phyloP scores from a whole-genome alignment of 30 jellyfish, hydroid and myxozoan genomes.

The Aurelia aurita complex sp. Pacific region DNA sequence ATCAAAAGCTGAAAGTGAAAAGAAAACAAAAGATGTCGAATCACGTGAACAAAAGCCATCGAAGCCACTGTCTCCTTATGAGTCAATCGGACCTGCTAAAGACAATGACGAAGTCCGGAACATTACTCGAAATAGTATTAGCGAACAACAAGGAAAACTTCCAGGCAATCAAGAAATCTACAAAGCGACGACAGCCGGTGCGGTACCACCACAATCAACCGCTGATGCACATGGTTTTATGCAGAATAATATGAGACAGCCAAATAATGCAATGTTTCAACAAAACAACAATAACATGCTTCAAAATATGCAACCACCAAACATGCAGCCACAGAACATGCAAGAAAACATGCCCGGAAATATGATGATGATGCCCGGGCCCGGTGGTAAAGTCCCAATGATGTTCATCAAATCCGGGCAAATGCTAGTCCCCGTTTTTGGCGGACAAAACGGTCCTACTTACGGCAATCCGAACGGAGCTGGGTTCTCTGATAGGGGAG shows the following conservation, averaged over 20 bases:
- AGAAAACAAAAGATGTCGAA: neutral
- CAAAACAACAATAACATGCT: conserved; percentile 11
- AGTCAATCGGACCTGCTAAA: conserved; percentile 96
- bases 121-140: conserved; percentile 51
- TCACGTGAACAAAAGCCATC: neutral
- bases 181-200: conserved; percentile 39
- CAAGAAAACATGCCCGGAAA: conserved; percentile 50
- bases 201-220: conserved; percentile 9
- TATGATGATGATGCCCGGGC: conserved; percentile 58
- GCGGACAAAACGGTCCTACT: conserved; percentile 58
- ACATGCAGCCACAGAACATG: neutral
- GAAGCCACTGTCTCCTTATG: conserved; percentile 75
- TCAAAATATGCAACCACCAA: conserved; percentile 29
- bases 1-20: conserved; percentile 7
- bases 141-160: conserved; percentile 1
- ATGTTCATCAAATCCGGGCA: conserved; percentile 95
- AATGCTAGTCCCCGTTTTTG: conserved; percentile 92
- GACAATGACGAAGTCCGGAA: conserved; percentile 89
- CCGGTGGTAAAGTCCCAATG: conserved; percentile 71
- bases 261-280: conserved; percentile 29
- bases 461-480: conserved; percentile 24
- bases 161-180: conserved; percentile 48
- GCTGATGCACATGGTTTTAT: neutral
- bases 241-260: conserved; percentile 15
- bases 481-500: conserved; percentile 7